Evolutionary conservation across 2,113 vertebrate genomes (phyloP).

Genomic region (Callaeas wilsoni): DNA sequence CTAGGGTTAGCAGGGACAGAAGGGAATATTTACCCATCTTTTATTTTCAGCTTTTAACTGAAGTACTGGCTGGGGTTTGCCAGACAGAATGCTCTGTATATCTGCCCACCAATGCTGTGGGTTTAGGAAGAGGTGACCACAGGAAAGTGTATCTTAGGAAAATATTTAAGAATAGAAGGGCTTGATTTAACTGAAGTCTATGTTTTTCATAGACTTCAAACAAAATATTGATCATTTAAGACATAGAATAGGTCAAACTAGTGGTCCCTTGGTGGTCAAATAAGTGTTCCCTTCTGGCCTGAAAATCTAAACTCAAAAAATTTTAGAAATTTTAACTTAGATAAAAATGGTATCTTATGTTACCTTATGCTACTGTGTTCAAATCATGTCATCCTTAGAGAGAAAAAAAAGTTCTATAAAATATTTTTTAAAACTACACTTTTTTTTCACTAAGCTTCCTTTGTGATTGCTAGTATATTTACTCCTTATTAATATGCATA

Average conservation of each 20-base stretch:
- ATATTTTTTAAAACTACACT: background rate
- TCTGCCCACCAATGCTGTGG: background rate
- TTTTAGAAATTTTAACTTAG: background rate
- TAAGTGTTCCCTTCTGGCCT: background rate
- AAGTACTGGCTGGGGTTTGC: background rate
- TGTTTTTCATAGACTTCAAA: background rate
- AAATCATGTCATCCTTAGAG: background rate
- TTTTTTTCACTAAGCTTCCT: background rate
- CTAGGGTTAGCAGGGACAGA: background rate
- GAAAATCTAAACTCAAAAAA: background rate
- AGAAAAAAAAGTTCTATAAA: background rate
- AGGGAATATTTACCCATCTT: background rate
- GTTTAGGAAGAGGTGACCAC: background rate
- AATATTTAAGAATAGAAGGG: background rate
- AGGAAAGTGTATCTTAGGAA: background rate
- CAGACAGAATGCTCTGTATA: background rate
- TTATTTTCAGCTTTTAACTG: background rate
- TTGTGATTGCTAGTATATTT: background rate
- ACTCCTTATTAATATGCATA: background rate
- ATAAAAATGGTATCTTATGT: background rate
- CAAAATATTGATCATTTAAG: background rate
- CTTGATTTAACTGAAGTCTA: background rate
- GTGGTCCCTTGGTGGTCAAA: background rate
- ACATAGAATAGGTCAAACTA: background rate
- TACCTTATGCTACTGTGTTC: background rate